Evolutionary conservation across 2,113 vertebrate genomes (phyloP).

Genomic region (Miniopterus natalensis): DNA sequence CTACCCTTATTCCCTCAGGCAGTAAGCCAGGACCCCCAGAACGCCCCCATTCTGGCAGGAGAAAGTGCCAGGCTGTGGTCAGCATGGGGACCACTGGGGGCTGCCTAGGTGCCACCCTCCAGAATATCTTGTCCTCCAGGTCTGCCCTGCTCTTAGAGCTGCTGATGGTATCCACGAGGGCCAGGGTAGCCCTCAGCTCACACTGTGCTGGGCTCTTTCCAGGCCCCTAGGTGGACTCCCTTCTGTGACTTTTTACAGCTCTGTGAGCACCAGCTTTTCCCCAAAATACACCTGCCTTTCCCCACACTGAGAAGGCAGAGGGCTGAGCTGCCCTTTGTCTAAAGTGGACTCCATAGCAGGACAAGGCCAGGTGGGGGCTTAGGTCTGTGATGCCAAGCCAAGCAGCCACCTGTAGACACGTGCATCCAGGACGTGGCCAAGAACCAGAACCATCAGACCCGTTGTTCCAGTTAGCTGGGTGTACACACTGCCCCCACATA

Average conservation of each 20-base stretch:
- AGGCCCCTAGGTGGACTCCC: fast-evolving
- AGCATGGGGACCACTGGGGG: not conserved
- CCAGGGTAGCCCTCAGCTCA: not conserved
- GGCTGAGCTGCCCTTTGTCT: not conserved
- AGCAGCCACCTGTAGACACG: fast-evolving
- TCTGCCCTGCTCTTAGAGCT: not conserved
- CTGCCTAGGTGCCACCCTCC: not conserved
- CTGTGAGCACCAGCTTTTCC: not conserved
- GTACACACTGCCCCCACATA: fast-evolving
- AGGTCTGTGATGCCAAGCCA: not conserved
- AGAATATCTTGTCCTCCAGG: not conserved
- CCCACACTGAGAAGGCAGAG: fast-evolving
- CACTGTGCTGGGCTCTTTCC: not conserved
- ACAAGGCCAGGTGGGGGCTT: not conserved
- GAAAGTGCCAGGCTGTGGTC: not conserved
- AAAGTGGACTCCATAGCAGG: not conserved
- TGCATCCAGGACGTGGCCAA: not conserved
- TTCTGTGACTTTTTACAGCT: not conserved
- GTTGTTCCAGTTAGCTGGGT: fast-evolving
- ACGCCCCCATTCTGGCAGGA: no score
- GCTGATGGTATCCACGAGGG: fast-evolving
- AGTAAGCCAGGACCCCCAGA: no score
- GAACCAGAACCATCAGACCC: not conserved
- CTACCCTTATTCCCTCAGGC: no score
- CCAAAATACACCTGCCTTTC: not conserved